Conservation (phyloP, 2,888 invertebrate species). For the Megastigmus dorsalis region DNA sequence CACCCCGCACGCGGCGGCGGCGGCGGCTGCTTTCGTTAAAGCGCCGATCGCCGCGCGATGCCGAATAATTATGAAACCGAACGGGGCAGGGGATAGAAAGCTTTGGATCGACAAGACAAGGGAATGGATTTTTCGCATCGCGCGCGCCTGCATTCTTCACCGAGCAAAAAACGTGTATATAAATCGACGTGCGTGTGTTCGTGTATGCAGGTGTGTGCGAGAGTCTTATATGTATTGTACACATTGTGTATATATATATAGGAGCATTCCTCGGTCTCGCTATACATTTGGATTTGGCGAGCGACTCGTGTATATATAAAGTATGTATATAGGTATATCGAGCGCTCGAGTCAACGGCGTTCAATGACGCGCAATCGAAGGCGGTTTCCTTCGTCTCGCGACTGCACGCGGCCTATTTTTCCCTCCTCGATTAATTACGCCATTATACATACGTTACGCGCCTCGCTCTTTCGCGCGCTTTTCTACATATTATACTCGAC, state of each 20-base stretch:
- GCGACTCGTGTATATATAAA: no score
- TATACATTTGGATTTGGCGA: conserved; percentile 10
- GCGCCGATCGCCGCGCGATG: not conserved
- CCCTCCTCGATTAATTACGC: conserved; percentile 26
- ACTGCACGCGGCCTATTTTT: conserved; percentile 43
- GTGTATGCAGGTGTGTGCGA: no score
- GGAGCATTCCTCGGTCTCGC: conserved; percentile 3
- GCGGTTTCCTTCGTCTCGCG: not conserved
- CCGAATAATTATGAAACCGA: no score
- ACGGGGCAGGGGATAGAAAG: no score
- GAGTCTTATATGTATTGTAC: no score
- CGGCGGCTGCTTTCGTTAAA: not conserved
- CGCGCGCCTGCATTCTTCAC: not conserved
- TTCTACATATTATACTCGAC: no score
- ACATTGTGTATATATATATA: not conserved
- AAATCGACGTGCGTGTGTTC: not conserved
- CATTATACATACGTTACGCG: conserved; percentile 10
- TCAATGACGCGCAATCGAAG: conserved; percentile 13
- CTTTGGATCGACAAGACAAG: not conserved
- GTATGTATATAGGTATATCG: no score
- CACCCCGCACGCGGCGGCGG: no score
- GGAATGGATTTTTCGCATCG: conserved; percentile 11
- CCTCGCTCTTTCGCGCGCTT: no score
- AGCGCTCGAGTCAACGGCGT: not conserved
- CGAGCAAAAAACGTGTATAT: not conserved